These are phyloP conservation scores for Chaunax sp. DNA, from an alignment of 2,797 vertebrate species.

Conservation along the genomic window DNA sequence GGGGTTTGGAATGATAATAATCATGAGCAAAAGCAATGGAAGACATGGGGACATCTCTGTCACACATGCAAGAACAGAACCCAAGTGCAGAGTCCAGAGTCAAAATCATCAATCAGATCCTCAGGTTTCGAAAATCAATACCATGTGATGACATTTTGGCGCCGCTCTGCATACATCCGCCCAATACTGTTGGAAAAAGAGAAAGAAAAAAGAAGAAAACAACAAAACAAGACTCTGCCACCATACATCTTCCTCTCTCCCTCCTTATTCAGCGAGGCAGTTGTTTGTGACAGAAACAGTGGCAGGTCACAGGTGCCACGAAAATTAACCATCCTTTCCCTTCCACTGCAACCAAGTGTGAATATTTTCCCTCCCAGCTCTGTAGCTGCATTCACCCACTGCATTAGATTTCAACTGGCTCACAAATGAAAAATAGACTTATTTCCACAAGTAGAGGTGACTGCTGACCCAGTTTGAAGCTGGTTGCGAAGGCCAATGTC, in stretches of 20 bases:
- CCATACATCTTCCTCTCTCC: conserved; percentile 55
- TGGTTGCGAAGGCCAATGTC: conserved; percentile 78
- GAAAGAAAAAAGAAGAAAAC: conserved; percentile 37
- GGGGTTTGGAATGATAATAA: neutral
- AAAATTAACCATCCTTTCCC: conserved; percentile 75
- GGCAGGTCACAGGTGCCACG: conserved; percentile 82
- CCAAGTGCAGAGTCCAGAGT: conserved; percentile 9
- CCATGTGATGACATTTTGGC: conserved; percentile 50
- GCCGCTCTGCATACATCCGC: conserved; percentile 38
- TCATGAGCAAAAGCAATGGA: conserved; percentile 6
- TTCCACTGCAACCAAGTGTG: conserved; percentile 68
- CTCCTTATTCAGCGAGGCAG: conserved; percentile 70
- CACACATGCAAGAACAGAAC: conserved; percentile 9
- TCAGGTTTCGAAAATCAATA: conserved; percentile 61
- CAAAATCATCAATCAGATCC: conserved; percentile 59
- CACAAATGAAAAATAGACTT: conserved; percentile 64
- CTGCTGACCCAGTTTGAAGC: conserved; percentile 80
- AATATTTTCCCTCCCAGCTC: conserved; percentile 66
- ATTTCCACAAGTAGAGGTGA: conserved; percentile 67
- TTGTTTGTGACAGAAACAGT: conserved; percentile 69
- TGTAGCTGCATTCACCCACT: conserved; percentile 49
- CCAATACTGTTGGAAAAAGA: conserved; percentile 36
- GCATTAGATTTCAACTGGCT: conserved; percentile 56
- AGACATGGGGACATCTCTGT: conserved; percentile 8
- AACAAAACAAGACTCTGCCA: conserved; percentile 41